Conservation (phyloP, 2,113 vertebrate species). For the Lathamus discolor region DNA sequence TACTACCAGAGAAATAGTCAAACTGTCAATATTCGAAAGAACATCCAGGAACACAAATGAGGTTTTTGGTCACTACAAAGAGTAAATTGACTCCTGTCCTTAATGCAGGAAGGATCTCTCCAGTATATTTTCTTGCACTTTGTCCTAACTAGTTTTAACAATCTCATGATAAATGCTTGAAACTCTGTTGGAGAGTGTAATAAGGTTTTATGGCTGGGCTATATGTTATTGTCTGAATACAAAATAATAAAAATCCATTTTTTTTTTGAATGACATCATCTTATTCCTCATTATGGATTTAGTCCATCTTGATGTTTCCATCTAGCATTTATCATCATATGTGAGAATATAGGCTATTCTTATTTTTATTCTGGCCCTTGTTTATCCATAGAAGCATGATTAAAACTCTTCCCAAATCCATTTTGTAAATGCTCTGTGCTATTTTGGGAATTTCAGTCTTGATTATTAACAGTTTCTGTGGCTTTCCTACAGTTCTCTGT, state of each 20-base stretch:
- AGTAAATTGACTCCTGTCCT: not conserved
- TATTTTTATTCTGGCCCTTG: not conserved
- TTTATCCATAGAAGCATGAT: not conserved
- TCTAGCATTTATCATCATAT: not conserved
- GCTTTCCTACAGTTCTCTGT: not conserved
- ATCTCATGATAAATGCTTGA: constrained; percentile 10
- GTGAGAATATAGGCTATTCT: not conserved
- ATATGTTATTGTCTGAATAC: constrained; percentile 21
- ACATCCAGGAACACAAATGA: not conserved
- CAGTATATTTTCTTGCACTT: not conserved
- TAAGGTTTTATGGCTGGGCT: constrained; percentile 16
- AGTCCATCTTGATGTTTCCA: not conserved
- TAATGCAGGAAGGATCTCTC: not conserved
- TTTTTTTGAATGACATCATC: constrained; percentile 5
- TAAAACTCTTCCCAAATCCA: not conserved
- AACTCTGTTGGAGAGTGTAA: not conserved
- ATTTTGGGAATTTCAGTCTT: not conserved
- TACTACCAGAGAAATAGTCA: not conserved
- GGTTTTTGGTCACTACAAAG: not conserved
- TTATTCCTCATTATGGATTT: not conserved
- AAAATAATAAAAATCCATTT: not conserved
- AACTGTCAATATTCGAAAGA: not conserved
- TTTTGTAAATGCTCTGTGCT: not conserved
- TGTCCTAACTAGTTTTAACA: constrained; percentile 19
- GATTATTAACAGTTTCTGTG: not conserved